These are phyloP conservation scores for Chromis chromis DNA, from an alignment of 2,797 vertebrate species.

Conservation along the genomic window DNA sequence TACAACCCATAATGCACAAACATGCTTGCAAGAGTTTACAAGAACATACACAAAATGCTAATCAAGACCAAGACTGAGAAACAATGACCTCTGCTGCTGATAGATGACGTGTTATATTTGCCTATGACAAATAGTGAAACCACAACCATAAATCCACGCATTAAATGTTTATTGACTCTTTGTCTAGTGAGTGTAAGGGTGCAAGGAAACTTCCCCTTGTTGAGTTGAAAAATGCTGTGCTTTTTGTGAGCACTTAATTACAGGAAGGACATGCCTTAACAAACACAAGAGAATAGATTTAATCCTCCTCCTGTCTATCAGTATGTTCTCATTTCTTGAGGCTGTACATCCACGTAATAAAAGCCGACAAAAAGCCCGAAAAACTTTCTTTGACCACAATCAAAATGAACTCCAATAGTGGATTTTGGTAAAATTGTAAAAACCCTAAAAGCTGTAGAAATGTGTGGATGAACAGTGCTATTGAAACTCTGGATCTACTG, in stretches of 20 bases:
- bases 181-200: conserved; percentile 6
- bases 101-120: background rate
- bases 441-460: background rate
- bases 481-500: background rate
- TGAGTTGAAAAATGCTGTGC: conserved; percentile 22
- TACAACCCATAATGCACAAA: conserved; percentile 6
- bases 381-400: background rate
- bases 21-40: conserved; percentile 9
- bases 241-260: conserved; percentile 49
- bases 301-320: conserved; percentile 37
- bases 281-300: conserved; percentile 57
- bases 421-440: conserved; percentile 9
- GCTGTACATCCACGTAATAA: background rate
- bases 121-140: conserved; percentile 42
- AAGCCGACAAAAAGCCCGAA: background rate
- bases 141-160: conserved; percentile 25
- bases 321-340: conserved; percentile 43
- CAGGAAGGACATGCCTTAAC: conserved; percentile 67
- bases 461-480: background rate
- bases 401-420: background rate
- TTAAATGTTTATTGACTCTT: conserved; percentile 25
- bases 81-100: background rate
- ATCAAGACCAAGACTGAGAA: background rate
- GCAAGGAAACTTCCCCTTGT: conserved; percentile 32
- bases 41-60: conserved; percentile 1